Percentiles rank a stretch among this genome's conserved stretches.
Evolutionary conservation across 1,140 invertebrate genomes (phyloP).

Genomic region (Tetraneura akinire): DNA sequence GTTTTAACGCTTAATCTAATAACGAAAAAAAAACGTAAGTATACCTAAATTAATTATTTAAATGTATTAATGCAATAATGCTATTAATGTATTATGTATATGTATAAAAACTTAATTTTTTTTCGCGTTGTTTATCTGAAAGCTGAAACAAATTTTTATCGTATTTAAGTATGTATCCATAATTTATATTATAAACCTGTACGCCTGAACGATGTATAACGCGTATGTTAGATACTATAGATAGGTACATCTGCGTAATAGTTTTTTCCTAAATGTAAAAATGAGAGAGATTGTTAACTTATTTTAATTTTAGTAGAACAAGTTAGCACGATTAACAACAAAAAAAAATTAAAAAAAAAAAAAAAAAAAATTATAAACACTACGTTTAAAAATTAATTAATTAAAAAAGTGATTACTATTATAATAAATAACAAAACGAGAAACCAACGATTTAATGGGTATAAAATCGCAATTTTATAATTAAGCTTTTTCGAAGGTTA

Average conservation of each 20-base stretch:
- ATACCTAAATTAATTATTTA: too few species aligned
- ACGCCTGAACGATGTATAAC: too few species aligned
- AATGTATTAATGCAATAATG: too few species aligned
- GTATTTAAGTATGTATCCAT: too few species aligned
- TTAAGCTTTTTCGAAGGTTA: neutral
- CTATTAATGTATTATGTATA: too few species aligned
- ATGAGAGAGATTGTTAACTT: neutral
- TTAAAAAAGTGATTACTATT: neutral
- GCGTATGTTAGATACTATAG: too few species aligned
- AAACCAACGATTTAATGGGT: neutral
- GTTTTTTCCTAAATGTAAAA: too few species aligned
- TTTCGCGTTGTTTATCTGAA: neutral
- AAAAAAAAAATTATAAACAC: neutral
- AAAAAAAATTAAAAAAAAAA: neutral
- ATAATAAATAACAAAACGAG: neutral
- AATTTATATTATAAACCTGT: too few species aligned
- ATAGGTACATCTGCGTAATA: too few species aligned
- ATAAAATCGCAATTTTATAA: neutral
- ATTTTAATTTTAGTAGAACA: neutral
- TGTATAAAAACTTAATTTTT: neutral
- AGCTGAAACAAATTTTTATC: too few species aligned
- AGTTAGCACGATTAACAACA: neutral
- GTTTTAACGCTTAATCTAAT: too few species aligned
- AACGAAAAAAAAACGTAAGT: too few species aligned
- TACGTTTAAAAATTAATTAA: neutral